Conservation (phyloP, 2,888 invertebrate species). For the Archips crataeganus region DNA sequence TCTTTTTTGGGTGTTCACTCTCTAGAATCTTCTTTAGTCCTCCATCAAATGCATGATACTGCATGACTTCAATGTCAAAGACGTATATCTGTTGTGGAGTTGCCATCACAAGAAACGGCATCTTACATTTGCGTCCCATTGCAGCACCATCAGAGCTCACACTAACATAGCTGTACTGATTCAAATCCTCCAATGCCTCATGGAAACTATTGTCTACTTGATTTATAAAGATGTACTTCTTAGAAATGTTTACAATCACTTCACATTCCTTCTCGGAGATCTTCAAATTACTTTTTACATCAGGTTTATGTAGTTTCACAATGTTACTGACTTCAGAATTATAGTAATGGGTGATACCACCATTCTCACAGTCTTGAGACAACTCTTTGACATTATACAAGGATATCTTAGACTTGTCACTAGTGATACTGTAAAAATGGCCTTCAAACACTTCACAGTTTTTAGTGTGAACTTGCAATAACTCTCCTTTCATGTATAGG, state of each 20-base stretch:
- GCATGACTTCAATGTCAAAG: slow-evolving; percentile 81
- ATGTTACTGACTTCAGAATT: slow-evolving; percentile 75
- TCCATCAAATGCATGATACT: slow-evolving; percentile 78
- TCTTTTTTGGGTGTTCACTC: slow-evolving; percentile 79
- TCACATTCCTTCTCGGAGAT: slow-evolving; percentile 77
- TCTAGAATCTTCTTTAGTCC: slow-evolving; percentile 80
- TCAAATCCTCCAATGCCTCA: slow-evolving; percentile 73
- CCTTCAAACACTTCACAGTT: slow-evolving; percentile 77
- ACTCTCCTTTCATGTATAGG: slow-evolving; percentile 79
- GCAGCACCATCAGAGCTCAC: slow-evolving; percentile 79
- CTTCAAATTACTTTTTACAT: slow-evolving; percentile 67
- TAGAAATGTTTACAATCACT: slow-evolving; percentile 71
- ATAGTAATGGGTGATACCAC: slow-evolving; percentile 75
- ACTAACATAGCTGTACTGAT: slow-evolving; percentile 66
- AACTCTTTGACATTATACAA: slow-evolving; percentile 75
- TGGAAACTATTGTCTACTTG: slow-evolving; percentile 77
- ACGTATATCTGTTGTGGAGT: slow-evolving; percentile 79
- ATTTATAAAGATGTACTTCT: slow-evolving; percentile 77
- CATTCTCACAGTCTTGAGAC: slow-evolving; percentile 63
- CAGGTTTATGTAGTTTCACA: slow-evolving; percentile 69
- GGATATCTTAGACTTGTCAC: slow-evolving; percentile 78
- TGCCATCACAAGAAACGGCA: slow-evolving; percentile 78
- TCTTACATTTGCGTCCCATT: slow-evolving; percentile 80
- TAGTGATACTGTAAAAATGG: slow-evolving; percentile 75
- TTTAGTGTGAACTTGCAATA: slow-evolving; percentile 78